Conservation (phyloP, 2,888 invertebrate species). For the Acanthosepion pharaonis region DNA sequence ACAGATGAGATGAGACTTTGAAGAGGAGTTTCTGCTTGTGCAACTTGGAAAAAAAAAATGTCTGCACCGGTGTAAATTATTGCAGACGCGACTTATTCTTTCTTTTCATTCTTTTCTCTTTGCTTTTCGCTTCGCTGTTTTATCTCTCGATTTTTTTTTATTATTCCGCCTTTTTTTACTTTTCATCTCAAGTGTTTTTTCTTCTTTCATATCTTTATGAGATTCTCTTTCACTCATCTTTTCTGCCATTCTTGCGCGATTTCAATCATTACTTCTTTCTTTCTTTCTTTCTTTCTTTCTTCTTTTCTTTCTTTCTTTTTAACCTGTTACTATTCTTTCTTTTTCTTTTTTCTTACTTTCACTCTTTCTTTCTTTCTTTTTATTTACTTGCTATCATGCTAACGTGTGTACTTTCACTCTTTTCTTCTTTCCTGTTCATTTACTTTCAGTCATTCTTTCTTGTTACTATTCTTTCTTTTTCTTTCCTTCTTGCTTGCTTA, state of each 20-base stretch:
- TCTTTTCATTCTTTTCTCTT: neutral
- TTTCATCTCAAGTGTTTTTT: neutral
- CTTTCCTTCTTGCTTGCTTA: no score
- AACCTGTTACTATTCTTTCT: no score
- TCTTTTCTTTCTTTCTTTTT: neutral
- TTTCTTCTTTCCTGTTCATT: neutral
- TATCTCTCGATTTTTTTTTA: neutral
- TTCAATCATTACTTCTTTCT: neutral
- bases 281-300: neutral
- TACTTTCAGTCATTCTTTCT: neutral
- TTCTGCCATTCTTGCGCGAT: no score
- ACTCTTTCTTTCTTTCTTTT: no score
- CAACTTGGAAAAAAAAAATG: neutral
- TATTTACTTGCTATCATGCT: neutral
- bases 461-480: no score
- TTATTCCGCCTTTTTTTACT: neutral
- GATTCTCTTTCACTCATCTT: no score
- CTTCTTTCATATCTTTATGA: no score
- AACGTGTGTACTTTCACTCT: fast-evolving
- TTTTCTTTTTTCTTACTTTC: neutral
- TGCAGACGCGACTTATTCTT: neutral
- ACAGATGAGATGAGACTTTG: no score
- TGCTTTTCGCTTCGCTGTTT: neutral
- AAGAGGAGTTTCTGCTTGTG: neutral
- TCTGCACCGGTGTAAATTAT: neutral